Evolutionary conservation across 2,113 vertebrate genomes (phyloP).

Genomic region (Zapornia atra): DNA sequence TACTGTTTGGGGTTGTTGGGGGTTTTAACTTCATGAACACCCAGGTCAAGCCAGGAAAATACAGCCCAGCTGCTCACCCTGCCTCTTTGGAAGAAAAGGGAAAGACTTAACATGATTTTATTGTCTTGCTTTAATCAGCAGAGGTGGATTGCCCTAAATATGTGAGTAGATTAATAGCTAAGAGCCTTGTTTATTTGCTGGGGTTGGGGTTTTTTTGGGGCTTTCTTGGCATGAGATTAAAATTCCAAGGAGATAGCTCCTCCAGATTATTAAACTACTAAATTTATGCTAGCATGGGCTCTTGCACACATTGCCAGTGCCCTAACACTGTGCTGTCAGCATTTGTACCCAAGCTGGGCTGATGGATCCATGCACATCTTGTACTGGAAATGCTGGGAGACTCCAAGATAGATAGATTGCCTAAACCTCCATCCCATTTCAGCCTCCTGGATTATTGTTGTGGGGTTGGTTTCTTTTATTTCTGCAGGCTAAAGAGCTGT

Average conservation of each 20-base stretch:
- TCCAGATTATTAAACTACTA: slow-evolving; percentile 61
- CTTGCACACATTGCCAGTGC: slow-evolving; percentile 51
- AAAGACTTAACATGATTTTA: slow-evolving; percentile 1
- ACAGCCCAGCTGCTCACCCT: background rate
- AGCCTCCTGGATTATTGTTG: background rate
- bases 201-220: too few species aligned
- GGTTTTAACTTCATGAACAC: background rate
- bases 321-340: slow-evolving; percentile 39
- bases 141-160: slow-evolving; percentile 60
- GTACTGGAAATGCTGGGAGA: slow-evolving; percentile 14
- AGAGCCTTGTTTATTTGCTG: background rate
- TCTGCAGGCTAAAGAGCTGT: slow-evolving; percentile 11
- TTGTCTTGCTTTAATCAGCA: slow-evolving; percentile 23
- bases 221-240: slow-evolving; percentile 51
- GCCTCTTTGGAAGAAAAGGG: slow-evolving; percentile 27
- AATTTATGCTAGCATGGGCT: slow-evolving; percentile 40
- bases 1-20: too few species aligned
- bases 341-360: background rate
- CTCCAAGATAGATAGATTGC: background rate
- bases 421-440: background rate
- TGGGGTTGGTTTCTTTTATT: background rate
- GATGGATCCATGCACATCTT: slow-evolving; percentile 23
- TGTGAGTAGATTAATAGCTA: slow-evolving; percentile 59
- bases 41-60: background rate
- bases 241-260: slow-evolving; percentile 60